These are phyloP conservation scores for Heptranchias perlo DNA, from an alignment of 2,113 vertebrate species.

Conservation along the genomic window DNA sequence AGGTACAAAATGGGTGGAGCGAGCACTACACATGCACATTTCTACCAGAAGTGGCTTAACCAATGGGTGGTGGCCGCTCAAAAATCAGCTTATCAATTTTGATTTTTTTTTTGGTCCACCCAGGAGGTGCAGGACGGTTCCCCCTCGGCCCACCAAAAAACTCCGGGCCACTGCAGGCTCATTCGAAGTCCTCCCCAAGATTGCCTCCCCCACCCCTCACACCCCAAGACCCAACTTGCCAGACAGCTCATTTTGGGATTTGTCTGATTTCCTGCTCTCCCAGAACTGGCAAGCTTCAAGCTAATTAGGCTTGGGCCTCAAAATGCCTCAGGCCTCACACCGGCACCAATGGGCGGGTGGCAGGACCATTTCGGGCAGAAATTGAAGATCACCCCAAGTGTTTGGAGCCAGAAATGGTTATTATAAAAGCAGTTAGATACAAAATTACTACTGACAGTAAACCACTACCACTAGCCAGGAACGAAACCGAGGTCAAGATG, in stretches of 20 bases:
- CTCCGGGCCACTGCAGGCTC: neutral
- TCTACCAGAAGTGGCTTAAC: neutral
- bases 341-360: neutral
- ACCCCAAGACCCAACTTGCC: too few relatives aligned
- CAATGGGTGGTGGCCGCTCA: neutral
- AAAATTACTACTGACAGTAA: neutral
- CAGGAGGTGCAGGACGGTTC: too few relatives aligned
- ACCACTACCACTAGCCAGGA: neutral
- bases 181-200: neutral
- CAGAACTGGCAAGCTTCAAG: too few relatives aligned
- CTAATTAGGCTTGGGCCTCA: too few relatives aligned
- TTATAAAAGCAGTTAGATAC: neutral
- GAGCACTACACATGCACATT: neutral
- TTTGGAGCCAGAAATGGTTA: neutral
- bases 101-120: neutral
- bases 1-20: neutral
- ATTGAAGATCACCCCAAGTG: neutral
- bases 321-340: neutral
- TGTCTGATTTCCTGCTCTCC: too few relatives aligned
- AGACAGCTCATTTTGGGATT: too few relatives aligned
- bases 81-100: too few relatives aligned
- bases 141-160: neutral
- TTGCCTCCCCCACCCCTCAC: neutral
- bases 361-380: neutral
- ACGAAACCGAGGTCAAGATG: neutral